phyloP scores from a whole-genome alignment of 1,140 invertebrate genomes.

The Drosophila tsacasi region DNA sequence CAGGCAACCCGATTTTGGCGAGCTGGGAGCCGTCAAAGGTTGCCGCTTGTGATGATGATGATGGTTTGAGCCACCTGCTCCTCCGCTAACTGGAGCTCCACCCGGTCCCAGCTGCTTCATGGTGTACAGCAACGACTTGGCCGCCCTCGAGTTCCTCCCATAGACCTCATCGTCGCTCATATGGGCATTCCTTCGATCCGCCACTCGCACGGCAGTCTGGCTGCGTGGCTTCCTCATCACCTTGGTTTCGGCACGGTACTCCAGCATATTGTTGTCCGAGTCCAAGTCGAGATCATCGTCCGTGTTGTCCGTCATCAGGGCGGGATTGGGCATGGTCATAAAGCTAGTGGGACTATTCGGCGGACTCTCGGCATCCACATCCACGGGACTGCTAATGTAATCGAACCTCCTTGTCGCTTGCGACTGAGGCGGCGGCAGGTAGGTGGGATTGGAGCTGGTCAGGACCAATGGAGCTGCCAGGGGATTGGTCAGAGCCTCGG shows the following conservation, averaged over 20 bases:
- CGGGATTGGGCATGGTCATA: conserved; percentile 51
- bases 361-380: conserved; percentile 57
- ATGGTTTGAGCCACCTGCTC: background rate
- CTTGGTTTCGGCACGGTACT: conserved; percentile 87
- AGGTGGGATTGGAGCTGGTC: conserved; percentile 72
- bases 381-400: conserved; percentile 63
- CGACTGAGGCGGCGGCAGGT: conserved; percentile 29
- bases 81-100: background rate
- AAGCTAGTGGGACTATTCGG: conserved; percentile 72
- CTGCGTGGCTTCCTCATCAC: conserved; percentile 89
- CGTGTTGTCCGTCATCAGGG: conserved; percentile 70
- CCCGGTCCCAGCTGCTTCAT: conserved; percentile 70
- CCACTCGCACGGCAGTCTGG: conserved; percentile 86
- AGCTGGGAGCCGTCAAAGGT: conserved; percentile 48
- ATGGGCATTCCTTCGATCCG: conserved; percentile 60
- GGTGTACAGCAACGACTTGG: conserved; percentile 71
- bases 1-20: conserved; percentile 63
- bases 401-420: conserved; percentile 16
- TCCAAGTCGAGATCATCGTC: conserved; percentile 82
- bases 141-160: conserved; percentile 74
- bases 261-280: conserved; percentile 82
- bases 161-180: conserved; percentile 81
- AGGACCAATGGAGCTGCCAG: conserved; percentile 70
- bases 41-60: background rate
- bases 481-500: conserved; percentile 75